phyloP scores from a whole-genome alignment of 1,140 invertebrate genomes.

The Trichomalopsis sarcophagae region DNA sequence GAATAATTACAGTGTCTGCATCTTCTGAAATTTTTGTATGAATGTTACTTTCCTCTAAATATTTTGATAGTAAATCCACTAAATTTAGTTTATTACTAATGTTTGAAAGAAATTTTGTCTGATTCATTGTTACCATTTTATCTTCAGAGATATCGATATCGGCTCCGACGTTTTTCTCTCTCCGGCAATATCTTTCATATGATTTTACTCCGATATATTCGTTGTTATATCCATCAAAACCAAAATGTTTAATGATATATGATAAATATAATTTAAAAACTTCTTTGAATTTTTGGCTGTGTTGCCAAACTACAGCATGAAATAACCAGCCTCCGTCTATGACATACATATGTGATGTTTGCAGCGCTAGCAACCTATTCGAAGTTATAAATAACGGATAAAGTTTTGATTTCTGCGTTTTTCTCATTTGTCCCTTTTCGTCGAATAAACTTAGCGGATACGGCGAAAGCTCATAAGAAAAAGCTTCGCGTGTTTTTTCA shows the following conservation, averaged over 20 bases:
- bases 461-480: conserved; percentile 65
- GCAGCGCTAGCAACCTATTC: conserved; percentile 56
- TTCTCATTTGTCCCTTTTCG: conserved; percentile 64
- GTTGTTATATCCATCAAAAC: conserved; percentile 49
- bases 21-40: conserved; percentile 14
- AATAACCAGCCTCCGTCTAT: conserved; percentile 55
- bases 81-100: conserved; percentile 45
- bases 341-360: conserved; percentile 27
- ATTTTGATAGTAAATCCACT: conserved; percentile 13
- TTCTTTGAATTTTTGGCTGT: conserved; percentile 39
- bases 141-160: conserved; percentile 44
- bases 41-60: conserved; percentile 12
- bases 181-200: conserved; percentile 47
- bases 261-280: conserved; percentile 43
- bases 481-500: conserved; percentile 63
- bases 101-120: conserved; percentile 47
- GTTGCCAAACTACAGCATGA: conserved; percentile 51
- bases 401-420: conserved; percentile 64
- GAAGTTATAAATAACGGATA: conserved; percentile 43
- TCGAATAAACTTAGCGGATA: conserved; percentile 63
- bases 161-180: conserved; percentile 10
- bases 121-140: conserved; percentile 7
- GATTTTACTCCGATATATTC: conserved; percentile 49
- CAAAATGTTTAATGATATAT: conserved; percentile 41
- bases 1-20: conserved; percentile 37